These are phyloP conservation scores for Butorides virescens DNA, from an alignment of 2,113 vertebrate species.

Conservation along the genomic window DNA sequence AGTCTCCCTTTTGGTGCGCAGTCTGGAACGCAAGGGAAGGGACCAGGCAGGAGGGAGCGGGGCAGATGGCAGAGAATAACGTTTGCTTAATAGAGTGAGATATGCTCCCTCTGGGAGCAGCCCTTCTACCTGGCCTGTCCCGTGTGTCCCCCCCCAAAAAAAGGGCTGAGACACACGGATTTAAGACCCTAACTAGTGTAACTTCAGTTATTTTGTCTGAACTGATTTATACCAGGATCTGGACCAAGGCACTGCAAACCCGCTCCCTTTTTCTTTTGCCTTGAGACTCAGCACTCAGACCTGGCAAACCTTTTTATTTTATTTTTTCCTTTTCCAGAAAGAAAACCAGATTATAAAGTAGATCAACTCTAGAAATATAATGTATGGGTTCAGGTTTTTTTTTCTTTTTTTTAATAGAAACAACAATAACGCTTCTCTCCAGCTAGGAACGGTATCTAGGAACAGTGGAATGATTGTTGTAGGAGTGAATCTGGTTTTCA, in stretches of 20 bases:
- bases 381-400: rapidly evolving
- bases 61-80: background rate
- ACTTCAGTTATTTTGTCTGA: background rate
- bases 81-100: background rate
- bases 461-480: constrained; percentile 80
- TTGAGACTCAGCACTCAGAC: background rate
- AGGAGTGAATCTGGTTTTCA: constrained; percentile 82
- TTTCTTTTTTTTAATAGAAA: background rate
- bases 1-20: background rate
- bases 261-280: background rate
- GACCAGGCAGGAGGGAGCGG: rapidly evolving
- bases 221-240: background rate
- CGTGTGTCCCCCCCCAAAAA: no score
- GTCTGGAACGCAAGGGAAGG: background rate
- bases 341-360: background rate
- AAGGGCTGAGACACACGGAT: background rate
- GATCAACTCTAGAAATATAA: background rate
- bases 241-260: background rate
- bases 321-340: background rate
- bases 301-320: background rate
- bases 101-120: background rate
- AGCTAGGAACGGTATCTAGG: constrained; percentile 61
- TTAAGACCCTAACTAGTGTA: no score
- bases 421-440: background rate
- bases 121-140: background rate